Evolutionary conservation across 92 coral and sea anemone species (phyloP).

Genomic region (Epizoanthus ramosus): DNA sequence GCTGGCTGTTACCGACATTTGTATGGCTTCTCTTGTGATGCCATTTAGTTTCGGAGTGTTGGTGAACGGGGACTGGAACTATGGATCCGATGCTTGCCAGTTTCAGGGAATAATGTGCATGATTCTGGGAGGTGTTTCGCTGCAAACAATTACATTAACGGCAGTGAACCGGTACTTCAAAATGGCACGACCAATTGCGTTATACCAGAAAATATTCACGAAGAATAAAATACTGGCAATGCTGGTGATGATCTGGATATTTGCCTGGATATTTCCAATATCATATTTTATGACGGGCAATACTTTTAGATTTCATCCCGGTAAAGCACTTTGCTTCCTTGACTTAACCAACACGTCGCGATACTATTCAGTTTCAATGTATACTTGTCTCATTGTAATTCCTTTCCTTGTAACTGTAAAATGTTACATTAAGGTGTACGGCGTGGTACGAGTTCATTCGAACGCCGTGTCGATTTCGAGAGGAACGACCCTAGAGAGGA

Average conservation of each 20-base stretch:
- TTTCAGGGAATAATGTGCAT: neutral
- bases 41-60: neutral
- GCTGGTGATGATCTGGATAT: neutral
- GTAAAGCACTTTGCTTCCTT: neutral
- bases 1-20: neutral
- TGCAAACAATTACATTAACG: neutral
- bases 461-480: neutral
- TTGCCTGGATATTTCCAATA: neutral
- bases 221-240: neutral
- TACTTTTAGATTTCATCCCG: neutral
- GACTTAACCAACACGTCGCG: neutral
- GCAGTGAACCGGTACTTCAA: neutral
- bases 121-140: neutral
- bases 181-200: neutral
- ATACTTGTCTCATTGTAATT: neutral
- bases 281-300: neutral
- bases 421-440: neutral
- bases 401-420: neutral
- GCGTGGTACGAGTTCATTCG: neutral
- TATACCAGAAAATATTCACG: neutral
- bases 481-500: neutral
- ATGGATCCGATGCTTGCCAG: neutral
- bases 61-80: neutral
- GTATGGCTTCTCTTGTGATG: neutral
- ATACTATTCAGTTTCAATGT: neutral